Evolutionary conservation across 2,888 invertebrate species (phyloP), one percentile per base, ranked within the genome.

Genomic region (Polydesmus complanatus): DNA sequence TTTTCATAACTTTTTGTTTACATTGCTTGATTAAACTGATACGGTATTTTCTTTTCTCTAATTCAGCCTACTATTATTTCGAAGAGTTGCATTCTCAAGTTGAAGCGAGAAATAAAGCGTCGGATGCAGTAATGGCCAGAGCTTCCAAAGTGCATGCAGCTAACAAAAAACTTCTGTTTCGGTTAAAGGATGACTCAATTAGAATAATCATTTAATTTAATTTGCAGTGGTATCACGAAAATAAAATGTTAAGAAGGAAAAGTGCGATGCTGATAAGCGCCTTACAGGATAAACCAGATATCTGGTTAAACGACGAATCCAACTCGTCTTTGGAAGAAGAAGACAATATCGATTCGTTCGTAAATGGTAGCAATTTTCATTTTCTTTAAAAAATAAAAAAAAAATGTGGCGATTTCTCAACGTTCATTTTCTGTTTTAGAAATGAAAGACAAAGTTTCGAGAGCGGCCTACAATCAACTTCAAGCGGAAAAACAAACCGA

Each of bases 221-320:
- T 54, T 14, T 47, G 3, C 47, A 59, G 60, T 37, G 53, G 37
- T 59, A 59, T 54, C 27, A 54, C 19, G 54, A 59, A 54, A 59
- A 59, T 27, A 53, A 59, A 48, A 37, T 52, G 48, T 21, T 59
- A 14, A 59, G 54, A 37, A 25, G 60, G 18, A 23, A 53, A 25
- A 59, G 60, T 37, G 23, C 53, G n/a, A 26, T 19, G 11, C 27
- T 59, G 5, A 18, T 59, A 23, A 27, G 23, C 21, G 51, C 23
- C 19, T 37, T 59, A 14, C 54, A 53, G 21, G 54, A 53, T 59
- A 21, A 23, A 59, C 23, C 22, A 27, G 22, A 37, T 27, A 1
- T 25, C 26, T 51, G 51, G n/a, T 14, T 27, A 22, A 22, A 26
- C 25, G 51, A 18, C 3, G 53, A 51, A 11, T 25, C 21, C 21